Evolutionary conservation across 2,888 invertebrate species (phyloP).

Genomic region (Cryptocheilus praepositus): DNA sequence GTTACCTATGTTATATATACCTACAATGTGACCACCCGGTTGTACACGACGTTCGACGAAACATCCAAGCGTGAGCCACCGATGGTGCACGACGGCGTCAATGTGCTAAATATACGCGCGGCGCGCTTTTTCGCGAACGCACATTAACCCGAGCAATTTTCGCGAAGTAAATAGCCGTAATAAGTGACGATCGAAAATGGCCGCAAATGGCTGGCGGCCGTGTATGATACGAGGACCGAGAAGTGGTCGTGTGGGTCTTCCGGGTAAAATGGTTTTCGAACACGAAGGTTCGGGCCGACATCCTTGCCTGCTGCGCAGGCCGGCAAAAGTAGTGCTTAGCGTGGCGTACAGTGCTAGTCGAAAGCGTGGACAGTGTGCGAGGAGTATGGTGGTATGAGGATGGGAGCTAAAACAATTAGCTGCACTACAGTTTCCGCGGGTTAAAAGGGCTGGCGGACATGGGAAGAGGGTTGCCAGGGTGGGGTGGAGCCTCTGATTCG

Average conservation of each 20-base stretch:
- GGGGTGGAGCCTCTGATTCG: slow-evolving; percentile 41
- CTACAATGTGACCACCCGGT: too few relatives aligned
- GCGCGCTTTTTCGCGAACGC: too few relatives aligned
- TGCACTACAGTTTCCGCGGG: slow-evolving; percentile 51
- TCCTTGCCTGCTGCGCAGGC: slow-evolving; percentile 23
- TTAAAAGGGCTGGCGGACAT: slow-evolving; percentile 33
- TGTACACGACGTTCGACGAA: too few relatives aligned
- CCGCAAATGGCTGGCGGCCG: background rate
- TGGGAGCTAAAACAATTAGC: slow-evolving; percentile 58
- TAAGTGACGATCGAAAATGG: background rate
- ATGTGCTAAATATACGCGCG: too few relatives aligned
- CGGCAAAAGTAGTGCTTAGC: slow-evolving; percentile 49
- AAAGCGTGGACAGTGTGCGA: background rate
- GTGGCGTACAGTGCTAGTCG: slow-evolving; percentile 18
- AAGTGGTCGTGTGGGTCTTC: slow-evolving; percentile 21
- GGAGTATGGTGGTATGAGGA: slow-evolving; percentile 3
- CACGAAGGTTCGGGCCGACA: slow-evolving; percentile 14
- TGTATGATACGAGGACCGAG: background rate
- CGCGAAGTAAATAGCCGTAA: too few relatives aligned
- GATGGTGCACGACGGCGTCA: too few relatives aligned
- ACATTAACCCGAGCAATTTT: too few relatives aligned
- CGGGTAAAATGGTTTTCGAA: slow-evolving; percentile 42
- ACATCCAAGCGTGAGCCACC: too few relatives aligned
- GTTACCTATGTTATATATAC: too few relatives aligned
- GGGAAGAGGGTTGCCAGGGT: slow-evolving; percentile 20